Percentiles rank a stretch among this genome's conserved stretches.
Conservation (phyloP, 2,113 vertebrate genomes). For the Stercorarius parasiticus region DNA sequence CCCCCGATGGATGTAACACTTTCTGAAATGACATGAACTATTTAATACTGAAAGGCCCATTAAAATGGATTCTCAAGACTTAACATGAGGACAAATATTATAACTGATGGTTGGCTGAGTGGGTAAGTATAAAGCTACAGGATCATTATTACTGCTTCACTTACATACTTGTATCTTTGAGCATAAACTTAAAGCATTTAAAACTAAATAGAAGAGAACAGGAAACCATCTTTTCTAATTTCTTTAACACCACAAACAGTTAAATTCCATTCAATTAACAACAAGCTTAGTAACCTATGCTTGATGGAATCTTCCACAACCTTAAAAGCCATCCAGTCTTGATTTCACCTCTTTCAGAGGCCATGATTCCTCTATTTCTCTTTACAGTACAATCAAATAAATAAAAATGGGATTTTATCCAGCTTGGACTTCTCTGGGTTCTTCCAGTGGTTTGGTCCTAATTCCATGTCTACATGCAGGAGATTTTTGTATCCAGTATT, state of each 20-base stretch:
- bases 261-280: background rate
- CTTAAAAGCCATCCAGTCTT: background rate
- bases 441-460: background rate
- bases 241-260: background rate
- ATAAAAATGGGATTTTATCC: background rate
- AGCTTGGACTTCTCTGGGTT: background rate
- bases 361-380: background rate
- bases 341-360: background rate
- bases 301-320: background rate
- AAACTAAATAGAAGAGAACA: background rate
- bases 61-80: background rate
- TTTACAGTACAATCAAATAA: background rate
- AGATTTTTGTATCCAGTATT: background rate
- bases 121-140: background rate
- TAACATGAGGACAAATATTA: background rate
- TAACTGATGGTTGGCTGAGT: background rate
- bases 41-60: background rate
- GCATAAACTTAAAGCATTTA: background rate
- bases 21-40: background rate
- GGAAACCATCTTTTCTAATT: background rate
- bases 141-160: background rate
- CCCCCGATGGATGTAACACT: accelerated
- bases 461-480: background rate
- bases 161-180: background rate
- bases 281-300: background rate